phyloP scores from a whole-genome alignment of 2,113 vertebrate species.

The Festucalex cinctus region DNA sequence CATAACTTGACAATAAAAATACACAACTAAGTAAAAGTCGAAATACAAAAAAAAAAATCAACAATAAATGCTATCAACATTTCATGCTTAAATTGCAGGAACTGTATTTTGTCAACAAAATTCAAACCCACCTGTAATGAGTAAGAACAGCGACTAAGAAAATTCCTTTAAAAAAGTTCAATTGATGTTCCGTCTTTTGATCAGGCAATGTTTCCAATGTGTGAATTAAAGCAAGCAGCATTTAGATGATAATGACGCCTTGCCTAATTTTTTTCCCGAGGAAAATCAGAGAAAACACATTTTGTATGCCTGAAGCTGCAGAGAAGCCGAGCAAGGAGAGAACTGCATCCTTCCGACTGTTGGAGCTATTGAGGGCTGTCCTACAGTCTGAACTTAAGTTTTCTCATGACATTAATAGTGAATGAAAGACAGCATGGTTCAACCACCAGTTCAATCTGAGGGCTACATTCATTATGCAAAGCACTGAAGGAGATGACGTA shows the following conservation, averaged over 20 bases:
- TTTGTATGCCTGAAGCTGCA: background rate
- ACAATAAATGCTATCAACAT: too few species aligned
- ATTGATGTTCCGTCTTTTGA: background rate
- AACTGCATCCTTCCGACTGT: background rate
- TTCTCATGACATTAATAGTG: slow-evolving; percentile 35
- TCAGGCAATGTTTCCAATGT: background rate
- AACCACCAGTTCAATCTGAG: slow-evolving; percentile 17
- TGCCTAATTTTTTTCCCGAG: background rate
- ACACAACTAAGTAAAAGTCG: too few species aligned
- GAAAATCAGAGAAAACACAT: background rate
- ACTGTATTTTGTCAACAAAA: background rate
- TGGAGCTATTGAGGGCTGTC: slow-evolving; percentile 32
- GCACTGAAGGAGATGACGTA: background rate
- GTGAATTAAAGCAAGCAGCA: background rate
- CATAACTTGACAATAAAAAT: too few species aligned
- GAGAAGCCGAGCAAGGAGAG: slow-evolving; percentile 12
- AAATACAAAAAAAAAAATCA: too few species aligned
- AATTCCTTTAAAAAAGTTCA: slow-evolving; percentile 7
- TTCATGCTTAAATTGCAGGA: background rate
- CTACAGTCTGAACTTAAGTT: slow-evolving; percentile 12
- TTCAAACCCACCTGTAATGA: slow-evolving; percentile 16
- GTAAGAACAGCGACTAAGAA: background rate
- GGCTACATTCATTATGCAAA: slow-evolving; percentile 24
- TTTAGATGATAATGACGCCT: background rate
- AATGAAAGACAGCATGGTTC: slow-evolving; percentile 37